Base-by-base conservation (phyloP, 2,888 invertebrate species). In the Rotaria magnacalcarata region DNA sequence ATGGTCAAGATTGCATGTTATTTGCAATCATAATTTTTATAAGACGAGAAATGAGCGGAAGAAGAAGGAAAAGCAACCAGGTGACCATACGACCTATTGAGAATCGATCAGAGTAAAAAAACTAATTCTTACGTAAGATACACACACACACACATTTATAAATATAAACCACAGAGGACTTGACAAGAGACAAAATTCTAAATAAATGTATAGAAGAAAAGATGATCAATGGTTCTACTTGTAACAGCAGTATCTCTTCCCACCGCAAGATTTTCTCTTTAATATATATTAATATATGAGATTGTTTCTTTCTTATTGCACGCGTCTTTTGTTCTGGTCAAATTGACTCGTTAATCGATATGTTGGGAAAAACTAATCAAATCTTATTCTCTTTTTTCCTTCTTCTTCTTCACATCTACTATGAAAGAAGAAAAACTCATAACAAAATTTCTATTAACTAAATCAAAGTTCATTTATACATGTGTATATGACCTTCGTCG, bases 191-290 rank as follows among this genome's bases (percentile, higher is more conserved):
- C n/a, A 60, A 60, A 60, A 60, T 3, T 27, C 27, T 10, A 11
- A 60, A 8, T 60, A 24, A 27, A 60, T 11, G 24, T n/a, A n/a
- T 11, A 27, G n/a, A 27, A 27, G 5, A 60, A 60, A 60, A 14
- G 67, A 67, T 67, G 34, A 67, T 67, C 67, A 67, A 67, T 67
- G 67, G 19, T 34, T 67, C 34, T 67, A 67, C 67, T 67, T 67
- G 67, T 67, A 67, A 67, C 67, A 67, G 67, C 67, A 67, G 67
- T 67, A 67, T 67, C 67, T 67, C 67, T 67, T 67, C 67, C 67
- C 67, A 67, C 34, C 67, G 34, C 34, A 67, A 67, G 67, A 67
- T 67, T 67, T 41, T 67, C 8, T 41, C 34, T 67, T 67, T 67
- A 67, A 67, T 67, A 67, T 67, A 67, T 67, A 67, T 67, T 54